These are phyloP conservation scores for Echinometra lucunter DNA, from an alignment of 53 echinoderm and acorn worm species.

Conservation along the genomic window DNA sequence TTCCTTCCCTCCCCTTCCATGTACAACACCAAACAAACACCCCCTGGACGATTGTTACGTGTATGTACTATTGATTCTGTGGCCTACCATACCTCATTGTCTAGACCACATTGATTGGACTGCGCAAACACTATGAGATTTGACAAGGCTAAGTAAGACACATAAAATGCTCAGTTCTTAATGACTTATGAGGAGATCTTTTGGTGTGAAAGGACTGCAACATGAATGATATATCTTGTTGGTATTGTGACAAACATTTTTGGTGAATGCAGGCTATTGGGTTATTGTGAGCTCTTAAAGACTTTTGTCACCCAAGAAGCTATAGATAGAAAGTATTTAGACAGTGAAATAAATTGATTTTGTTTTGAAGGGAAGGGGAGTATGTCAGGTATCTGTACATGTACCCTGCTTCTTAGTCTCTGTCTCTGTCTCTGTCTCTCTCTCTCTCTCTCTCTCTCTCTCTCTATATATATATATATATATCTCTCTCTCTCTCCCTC, in stretches of 20 bases:
- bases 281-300: background rate
- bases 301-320: slow-evolving; percentile 20
- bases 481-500: background rate
- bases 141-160: slow-evolving; percentile 11
- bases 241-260: slow-evolving; percentile 26
- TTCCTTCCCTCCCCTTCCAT: slow-evolving; percentile 39
- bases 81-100: background rate
- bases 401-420: background rate
- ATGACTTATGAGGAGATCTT: slow-evolving; percentile 2
- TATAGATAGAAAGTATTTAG: slow-evolving; percentile 11
- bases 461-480: background rate
- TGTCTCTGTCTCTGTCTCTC: background rate
- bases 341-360: slow-evolving; percentile 52
- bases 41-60: background rate
- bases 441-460: background rate
- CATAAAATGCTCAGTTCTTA: slow-evolving; percentile 16
- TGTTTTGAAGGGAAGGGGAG: background rate
- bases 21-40: slow-evolving; percentile 46
- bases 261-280: background rate
- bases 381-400: too few species aligned
- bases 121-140: slow-evolving; percentile 45
- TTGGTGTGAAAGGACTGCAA: background rate
- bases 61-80: slow-evolving; percentile 27
- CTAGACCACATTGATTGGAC: slow-evolving; percentile 22
- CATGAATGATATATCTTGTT: slow-evolving; percentile 45